Evolutionary conservation across 2,113 vertebrate genomes (phyloP), one percentile per base, ranked within the genome.

Genomic region (Myxocyprinus asiaticus): DNA sequence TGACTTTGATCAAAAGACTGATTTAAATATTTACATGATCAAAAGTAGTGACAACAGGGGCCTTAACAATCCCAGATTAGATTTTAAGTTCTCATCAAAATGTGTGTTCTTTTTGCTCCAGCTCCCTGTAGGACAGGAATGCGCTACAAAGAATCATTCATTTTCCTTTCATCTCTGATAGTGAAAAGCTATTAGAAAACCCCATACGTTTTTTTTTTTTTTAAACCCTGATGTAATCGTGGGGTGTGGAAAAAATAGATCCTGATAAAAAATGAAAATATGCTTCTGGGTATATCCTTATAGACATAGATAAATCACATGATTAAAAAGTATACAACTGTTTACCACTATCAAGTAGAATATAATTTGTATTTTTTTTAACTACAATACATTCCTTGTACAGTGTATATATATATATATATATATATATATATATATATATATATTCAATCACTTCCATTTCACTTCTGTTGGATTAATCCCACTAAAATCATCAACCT

Each of bases 131-230:
- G 67, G 44, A 72, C 77, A 70, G 59, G 75, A 64, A 72, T 72
- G 43, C 72, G 67, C 53, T 48, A 74, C 65, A 67, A 78, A 80
- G 63, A 84, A 77, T 59, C 56, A 64, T 48, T 22, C 8, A 76
- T 81, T 70, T 71, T 66, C 77, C 73, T 83, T 76, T 83, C n/a
- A 59, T 67, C 51, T n/a, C 65, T 73, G 58, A 83, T 51, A 50
- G 65, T 70, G 59, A 51, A 70, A 64, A 51, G 51, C 48, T 17
- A 72, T 63, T 64, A 71, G 22, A 45, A 22, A 68, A 8, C 6
- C 76, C 47, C 55, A n/a, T n/a, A n/a, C n/a, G n/a, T n/a, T n/a
- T n/a, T n/a, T n/a, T n/a, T n/a, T n/a, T n/a, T n/a, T n/a, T n/a
- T n/a, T n/a, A n/a, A n/a, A n/a, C n/a, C 55, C 77, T 68, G 65